phyloP scores from a whole-genome alignment of 2,888 invertebrate species.

The Yponomeuta plumbellus region DNA sequence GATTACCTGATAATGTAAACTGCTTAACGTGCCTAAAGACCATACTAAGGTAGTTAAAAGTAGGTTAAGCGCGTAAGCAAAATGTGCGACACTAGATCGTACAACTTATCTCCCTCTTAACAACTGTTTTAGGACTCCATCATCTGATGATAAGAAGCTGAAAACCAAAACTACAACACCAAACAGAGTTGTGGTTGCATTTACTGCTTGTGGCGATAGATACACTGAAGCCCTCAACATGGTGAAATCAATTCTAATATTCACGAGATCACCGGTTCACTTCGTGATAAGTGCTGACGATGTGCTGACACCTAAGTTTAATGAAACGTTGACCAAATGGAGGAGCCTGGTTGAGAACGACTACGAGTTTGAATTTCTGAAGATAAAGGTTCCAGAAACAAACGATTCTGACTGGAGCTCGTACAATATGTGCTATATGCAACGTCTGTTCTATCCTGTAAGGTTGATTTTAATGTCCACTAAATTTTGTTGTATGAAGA shows the following conservation, averaged over 20 bases:
- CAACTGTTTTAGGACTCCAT: background rate
- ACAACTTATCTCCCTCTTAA: too few species aligned
- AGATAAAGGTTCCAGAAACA: slow-evolving; percentile 85
- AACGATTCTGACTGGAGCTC: slow-evolving; percentile 89
- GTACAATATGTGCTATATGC: slow-evolving; percentile 96
- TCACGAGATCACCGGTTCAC: slow-evolving; percentile 80
- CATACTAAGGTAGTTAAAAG: too few species aligned
- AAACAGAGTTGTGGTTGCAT: slow-evolving; percentile 71
- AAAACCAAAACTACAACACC: background rate
- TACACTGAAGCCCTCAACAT: slow-evolving; percentile 89
- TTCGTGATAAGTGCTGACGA: slow-evolving; percentile 90
- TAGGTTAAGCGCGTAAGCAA: too few species aligned
- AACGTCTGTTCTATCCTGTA: slow-evolving; percentile 95
- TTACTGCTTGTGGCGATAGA: slow-evolving; percentile 92
- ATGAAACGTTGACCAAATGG: slow-evolving; percentile 85
- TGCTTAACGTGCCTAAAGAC: too few species aligned
- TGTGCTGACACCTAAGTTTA: slow-evolving; percentile 79
- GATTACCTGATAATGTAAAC: too few species aligned
- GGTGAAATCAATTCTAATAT: slow-evolving; percentile 91
- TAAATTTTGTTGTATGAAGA: slow-evolving; percentile 10
- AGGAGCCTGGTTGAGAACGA: slow-evolving; percentile 77
- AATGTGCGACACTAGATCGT: too few species aligned
- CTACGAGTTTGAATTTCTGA: slow-evolving; percentile 84
- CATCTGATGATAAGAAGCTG: background rate
- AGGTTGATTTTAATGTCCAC: slow-evolving; percentile 38